Evolutionary conservation across 2,797 vertebrate species (phyloP).

Genomic region (Acipenser transmontanus): DNA sequence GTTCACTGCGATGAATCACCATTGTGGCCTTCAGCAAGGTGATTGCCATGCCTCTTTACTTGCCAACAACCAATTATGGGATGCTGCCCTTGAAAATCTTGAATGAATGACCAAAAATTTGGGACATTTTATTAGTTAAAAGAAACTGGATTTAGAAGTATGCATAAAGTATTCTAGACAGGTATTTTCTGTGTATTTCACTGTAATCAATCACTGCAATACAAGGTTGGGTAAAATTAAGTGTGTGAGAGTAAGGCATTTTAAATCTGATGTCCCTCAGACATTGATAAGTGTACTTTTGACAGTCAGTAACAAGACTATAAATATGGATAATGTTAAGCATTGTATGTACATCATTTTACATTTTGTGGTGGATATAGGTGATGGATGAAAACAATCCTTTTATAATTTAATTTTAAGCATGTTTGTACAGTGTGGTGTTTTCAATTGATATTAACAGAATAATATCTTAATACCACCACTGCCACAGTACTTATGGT

Average conservation of each 20-base stretch:
- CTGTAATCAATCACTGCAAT: conserved; percentile 16
- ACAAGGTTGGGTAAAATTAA: no score
- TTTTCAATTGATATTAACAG: no score
- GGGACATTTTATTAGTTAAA: conserved; percentile 45
- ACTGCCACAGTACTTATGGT: no score
- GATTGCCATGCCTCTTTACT: conserved; percentile 58
- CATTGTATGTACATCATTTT: no score
- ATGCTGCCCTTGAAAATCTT: conserved; percentile 51
- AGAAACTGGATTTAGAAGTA: conserved; percentile 17
- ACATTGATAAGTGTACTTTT: no score
- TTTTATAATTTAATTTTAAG: no score
- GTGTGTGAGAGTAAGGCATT: conserved; percentile 11
- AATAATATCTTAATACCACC: no score
- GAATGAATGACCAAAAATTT: conserved; percentile 44
- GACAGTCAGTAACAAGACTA: no score
- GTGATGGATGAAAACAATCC: no score
- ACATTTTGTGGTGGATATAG: no score
- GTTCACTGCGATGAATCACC: conserved; percentile 52
- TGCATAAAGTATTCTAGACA: neutral
- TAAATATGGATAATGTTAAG: no score
- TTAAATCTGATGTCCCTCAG: conserved; percentile 6
- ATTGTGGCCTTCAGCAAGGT: conserved; percentile 48
- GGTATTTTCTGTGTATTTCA: conserved; percentile 5
- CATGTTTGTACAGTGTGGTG: no score
- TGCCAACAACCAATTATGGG: conserved; percentile 57